Evolutionary conservation across 2,888 invertebrate species (phyloP).

Genomic region (Agonopterix arenella): DNA sequence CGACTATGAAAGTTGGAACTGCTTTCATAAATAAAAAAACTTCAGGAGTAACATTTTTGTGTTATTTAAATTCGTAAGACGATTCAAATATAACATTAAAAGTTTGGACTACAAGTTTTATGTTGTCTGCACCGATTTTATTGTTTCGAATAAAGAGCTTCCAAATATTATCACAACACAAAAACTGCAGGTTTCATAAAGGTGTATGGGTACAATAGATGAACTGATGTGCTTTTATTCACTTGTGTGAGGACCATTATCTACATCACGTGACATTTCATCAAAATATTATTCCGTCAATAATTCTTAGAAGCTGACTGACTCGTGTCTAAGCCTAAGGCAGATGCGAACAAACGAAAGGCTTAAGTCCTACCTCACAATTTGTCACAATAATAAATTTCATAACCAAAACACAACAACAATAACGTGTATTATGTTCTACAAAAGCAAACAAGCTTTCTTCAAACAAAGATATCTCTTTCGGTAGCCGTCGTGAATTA

Average conservation of each 20-base stretch:
- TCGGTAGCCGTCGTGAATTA: constrained; percentile 67
- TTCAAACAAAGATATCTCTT: constrained; percentile 64
- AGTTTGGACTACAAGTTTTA: no score
- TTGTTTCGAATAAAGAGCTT: no score
- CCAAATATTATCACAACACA: no score
- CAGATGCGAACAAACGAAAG: constrained; percentile 55
- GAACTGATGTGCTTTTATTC: no score
- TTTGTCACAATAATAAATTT: constrained; percentile 70
- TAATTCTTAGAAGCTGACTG: constrained; percentile 35
- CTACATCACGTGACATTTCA: not conserved
- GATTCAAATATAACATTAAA: no score
- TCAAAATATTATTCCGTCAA: constrained; percentile 22
- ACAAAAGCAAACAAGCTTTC: constrained; percentile 60
- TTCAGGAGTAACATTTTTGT: no score
- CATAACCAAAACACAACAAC: constrained; percentile 68
- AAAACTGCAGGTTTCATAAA: no score
- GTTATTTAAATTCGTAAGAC: no score
- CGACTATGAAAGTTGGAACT: constrained; percentile 22
- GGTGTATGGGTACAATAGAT: no score
- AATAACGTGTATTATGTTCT: constrained; percentile 54
- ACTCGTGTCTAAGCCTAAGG: constrained; percentile 29
- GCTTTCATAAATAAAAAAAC: not conserved
- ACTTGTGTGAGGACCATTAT: no score
- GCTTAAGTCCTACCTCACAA: constrained; percentile 59
- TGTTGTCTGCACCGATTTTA: no score